phyloP scores from a whole-genome alignment of 1,140 invertebrate species.

The Probaryconus sp. region DNA sequence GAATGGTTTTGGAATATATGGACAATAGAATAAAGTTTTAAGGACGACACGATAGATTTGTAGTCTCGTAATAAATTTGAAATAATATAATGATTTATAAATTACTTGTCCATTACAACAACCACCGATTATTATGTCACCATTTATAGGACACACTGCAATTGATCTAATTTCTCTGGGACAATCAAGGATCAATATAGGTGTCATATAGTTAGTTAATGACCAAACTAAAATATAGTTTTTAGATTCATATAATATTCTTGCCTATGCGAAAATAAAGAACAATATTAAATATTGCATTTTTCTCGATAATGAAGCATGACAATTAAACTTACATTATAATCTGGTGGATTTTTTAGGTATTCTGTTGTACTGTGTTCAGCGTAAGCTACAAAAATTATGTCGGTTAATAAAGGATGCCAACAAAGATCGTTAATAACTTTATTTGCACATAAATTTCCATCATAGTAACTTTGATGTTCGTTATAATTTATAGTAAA shows the following conservation, averaged over 20 bases:
- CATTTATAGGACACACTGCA: slow-evolving; percentile 83
- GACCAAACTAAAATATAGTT: slow-evolving; percentile 86
- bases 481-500: slow-evolving; percentile 77
- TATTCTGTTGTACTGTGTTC: slow-evolving; percentile 69
- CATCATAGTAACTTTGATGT: slow-evolving; percentile 81
- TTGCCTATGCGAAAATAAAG: slow-evolving; percentile 69
- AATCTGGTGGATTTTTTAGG: no score
- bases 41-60: no score
- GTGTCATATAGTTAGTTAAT: slow-evolving; percentile 83
- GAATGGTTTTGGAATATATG: no score
- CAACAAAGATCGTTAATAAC: slow-evolving; percentile 82
- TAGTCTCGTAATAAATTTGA: background rate
- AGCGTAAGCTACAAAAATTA: slow-evolving; percentile 83
- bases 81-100: background rate
- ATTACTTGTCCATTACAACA: slow-evolving; percentile 82
- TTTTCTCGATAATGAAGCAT: no score
- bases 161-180: slow-evolving; percentile 82
- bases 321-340: no score
- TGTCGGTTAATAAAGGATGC: slow-evolving; percentile 84
- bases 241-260: slow-evolving; percentile 78
- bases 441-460: slow-evolving; percentile 79
- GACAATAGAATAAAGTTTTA: no score
- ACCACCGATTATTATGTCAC: slow-evolving; percentile 84
- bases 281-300: no score
- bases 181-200: slow-evolving; percentile 84